Base-by-base conservation (phyloP, 2,797 vertebrate species). In the Thripadectes ignobilis region DNA sequence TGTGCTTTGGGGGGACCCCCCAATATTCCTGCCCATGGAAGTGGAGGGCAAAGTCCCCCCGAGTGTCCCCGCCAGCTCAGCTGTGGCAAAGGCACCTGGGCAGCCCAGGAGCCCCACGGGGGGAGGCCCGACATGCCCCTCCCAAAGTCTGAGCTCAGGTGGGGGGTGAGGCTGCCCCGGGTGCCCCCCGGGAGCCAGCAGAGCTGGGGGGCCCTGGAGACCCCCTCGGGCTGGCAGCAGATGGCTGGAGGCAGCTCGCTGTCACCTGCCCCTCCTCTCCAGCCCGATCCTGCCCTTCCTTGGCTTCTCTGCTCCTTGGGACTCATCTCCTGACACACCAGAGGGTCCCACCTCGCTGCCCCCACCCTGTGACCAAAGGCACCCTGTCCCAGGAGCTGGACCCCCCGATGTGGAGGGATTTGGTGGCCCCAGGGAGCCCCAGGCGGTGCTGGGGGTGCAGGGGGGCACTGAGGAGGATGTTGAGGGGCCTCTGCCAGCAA, bases 201-300 rank as follows among this genome's bases (percentile, higher is more conserved):
- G 92, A 32, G 76, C 92, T 65, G 36, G 77, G 83, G 62, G 62
- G 30, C 10, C 45, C 58, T 4, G 36, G 59, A 52, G 88, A 22
- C 95, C 85, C 95, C 95, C 88, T 91, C 2, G 24, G 39, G 93
- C 66, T 85, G 91, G 88, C 91, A 96, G 54, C 95, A 96, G 95
- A 96, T 96, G 95, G 93, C 91, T 87, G 85, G 78, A 93, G 85
- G 75, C 93, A 95, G 95, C 95, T 96, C 85, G 93, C 52, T 36
- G 93, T 58, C 95, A 89, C 93, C 95, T 95, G 93, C 88, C 95
- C 95, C 95, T 92, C 93, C 95, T 62, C 88, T 34, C 85, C 69
- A 19, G 38, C 63, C 74, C 39, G 20, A 59, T 69, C 82, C 69
- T 86, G 93, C 81, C 93, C 85, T 93, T 68, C 74, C 71, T 57